Evolutionary conservation across 2,888 invertebrate species (phyloP).

Genomic region (Epirrhoe tristata): DNA sequence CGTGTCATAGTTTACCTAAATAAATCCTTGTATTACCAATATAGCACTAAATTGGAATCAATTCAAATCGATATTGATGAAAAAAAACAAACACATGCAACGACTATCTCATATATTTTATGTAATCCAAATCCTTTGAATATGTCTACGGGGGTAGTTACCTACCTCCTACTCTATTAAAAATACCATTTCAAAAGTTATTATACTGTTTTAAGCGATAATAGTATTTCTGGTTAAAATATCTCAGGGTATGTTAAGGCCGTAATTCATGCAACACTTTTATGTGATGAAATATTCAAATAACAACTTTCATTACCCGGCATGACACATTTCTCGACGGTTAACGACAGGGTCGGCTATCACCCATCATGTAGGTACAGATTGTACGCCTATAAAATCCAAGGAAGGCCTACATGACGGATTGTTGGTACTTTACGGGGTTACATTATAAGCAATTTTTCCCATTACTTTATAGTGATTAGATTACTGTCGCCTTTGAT

Average conservation of each 20-base stretch:
- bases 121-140: too few relatives aligned
- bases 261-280: conserved; percentile 1
- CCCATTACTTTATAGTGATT: neutral
- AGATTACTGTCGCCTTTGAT: neutral
- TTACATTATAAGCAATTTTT: neutral
- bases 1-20: conserved; percentile 59
- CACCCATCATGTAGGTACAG: conserved; percentile 8
- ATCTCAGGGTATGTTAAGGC: neutral
- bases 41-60: too few relatives aligned
- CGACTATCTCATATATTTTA: too few relatives aligned
- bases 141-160: too few relatives aligned
- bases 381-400: conserved; percentile 8
- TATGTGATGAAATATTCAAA: conserved; percentile 4
- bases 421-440: neutral
- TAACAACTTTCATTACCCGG: neutral
- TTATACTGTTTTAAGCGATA: neutral
- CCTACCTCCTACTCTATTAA: too few relatives aligned
- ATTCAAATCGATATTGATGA: too few relatives aligned
- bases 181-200: neutral
- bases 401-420: conserved; percentile 5
- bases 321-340: conserved; percentile 2
- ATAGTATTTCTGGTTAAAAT: neutral
- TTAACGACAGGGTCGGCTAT: conserved; percentile 10
- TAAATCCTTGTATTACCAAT: neutral
- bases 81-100: too few relatives aligned